Conservation (phyloP, 2,113 vertebrate genomes). For the Anoura caudifer region DNA sequence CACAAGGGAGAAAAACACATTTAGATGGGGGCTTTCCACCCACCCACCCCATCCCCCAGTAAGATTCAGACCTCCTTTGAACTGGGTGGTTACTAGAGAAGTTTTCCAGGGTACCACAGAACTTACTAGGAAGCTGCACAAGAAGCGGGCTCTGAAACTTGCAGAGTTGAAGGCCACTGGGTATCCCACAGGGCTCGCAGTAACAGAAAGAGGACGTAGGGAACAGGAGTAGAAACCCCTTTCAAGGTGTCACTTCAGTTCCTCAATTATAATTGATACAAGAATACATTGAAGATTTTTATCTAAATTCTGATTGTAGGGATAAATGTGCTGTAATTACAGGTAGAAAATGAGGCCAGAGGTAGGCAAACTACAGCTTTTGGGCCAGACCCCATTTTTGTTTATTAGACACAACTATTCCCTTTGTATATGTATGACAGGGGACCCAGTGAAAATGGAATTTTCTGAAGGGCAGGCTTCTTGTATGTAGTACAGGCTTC, state of each 20-base stretch:
- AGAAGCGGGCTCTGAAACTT: not conserved
- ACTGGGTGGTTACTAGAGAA: not conserved
- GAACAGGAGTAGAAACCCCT: not conserved
- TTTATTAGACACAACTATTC: not conserved
- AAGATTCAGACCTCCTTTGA: not conserved
- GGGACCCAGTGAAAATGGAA: too few relatives aligned
- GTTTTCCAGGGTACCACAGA: not conserved
- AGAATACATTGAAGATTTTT: not conserved
- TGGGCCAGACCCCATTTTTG: not conserved
- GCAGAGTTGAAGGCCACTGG: not conserved
- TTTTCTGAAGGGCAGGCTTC: too few relatives aligned
- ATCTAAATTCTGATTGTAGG: not conserved
- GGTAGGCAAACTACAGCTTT: not conserved
- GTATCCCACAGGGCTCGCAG: not conserved
- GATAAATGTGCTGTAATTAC: not conserved
- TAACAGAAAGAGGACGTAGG: not conserved
- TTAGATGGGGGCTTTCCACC: not conserved
- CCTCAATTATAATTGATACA: too few relatives aligned
- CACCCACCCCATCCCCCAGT: not conserved
- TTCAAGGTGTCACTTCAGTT: not conserved
- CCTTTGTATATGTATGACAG: not conserved
- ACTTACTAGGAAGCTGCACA: not conserved
- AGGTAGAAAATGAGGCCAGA: not conserved
- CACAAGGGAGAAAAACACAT: not conserved
- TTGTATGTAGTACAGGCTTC: too few relatives aligned